Base-by-base conservation (phyloP, 2,888 invertebrate genomes). In the Cerastoderma edule region DNA sequence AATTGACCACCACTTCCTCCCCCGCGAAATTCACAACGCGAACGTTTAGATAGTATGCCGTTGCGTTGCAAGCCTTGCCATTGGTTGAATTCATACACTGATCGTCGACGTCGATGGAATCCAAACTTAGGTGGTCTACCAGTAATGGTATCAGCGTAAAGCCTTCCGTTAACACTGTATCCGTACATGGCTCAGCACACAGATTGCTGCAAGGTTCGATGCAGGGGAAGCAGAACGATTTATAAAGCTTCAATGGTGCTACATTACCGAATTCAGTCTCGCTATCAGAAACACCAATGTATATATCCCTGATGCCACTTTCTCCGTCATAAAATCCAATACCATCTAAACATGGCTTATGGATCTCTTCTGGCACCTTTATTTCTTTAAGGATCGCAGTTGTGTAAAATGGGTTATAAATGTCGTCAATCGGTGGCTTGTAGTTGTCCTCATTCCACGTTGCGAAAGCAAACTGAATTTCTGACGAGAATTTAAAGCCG, bases 1-100 rank as follows among this genome's bases (percentile, higher is more conserved):
- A 87, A 63, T 72, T 72, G 13, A 72, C 80, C 5, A 74, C 13
- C 0, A 83, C 76, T 54, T 72, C 72, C 54, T 79, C 53, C 16
- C 87, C 87, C 28, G 87, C 85, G 74, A 80, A 84, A 53, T 86
- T 85, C 0, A 83, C 72, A 0, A 83, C 69, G 65, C 81, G 83
- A 1, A 85, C 75, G 56, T 83, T 85, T 0, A 86, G 39, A 63
- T 83, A 87, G 70, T 86, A 88, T 0, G 84, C 74, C 19, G 81
- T 68, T 24, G 67, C 46, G 27, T 74, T 77, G 39, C 80, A 80
- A 8, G 63, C 16, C 0, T 46, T 8, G n/a, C 63, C 73, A 48
- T 27, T 54, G 0, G 71, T 66, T 24, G 71, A 46, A 66, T 77
- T 76, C 19, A 57, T 19, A 33, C 80, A 80, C 0, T 13, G 27